A percentile compares a stretch with the other conserved stretches of the same genome.
Evolutionary conservation across 2,113 vertebrate species (phyloP).

Genomic region (Chaenocephalus aceratus): DNA sequence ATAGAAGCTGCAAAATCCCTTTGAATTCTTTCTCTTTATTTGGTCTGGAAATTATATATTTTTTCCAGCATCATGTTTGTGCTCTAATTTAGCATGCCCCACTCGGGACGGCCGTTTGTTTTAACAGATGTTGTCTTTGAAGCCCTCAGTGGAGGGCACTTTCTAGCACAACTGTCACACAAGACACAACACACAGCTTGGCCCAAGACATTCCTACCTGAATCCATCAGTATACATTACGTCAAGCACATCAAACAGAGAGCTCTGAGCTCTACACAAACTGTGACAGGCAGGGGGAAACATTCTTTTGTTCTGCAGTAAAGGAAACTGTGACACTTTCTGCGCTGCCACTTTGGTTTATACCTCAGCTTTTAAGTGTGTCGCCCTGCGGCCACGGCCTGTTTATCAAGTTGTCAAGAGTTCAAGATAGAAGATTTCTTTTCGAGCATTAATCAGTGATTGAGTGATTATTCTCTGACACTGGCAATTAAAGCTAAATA

Average conservation of each 20-base stretch:
- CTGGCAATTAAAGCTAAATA: neutral
- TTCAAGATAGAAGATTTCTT: constrained; percentile 20
- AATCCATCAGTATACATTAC: constrained; percentile 72
- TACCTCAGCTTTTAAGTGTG: constrained; percentile 25
- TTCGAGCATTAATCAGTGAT: neutral
- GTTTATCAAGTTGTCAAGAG: constrained; percentile 1
- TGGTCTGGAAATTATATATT: constrained; percentile 55
- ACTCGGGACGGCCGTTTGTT: constrained; percentile 68
- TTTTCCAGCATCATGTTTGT: constrained; percentile 57
- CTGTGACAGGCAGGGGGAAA: constrained; percentile 65
- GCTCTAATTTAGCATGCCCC: constrained; percentile 56
- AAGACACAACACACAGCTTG: constrained; percentile 56
- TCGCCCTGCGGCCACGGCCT: constrained; percentile 18
- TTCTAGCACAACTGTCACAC: constrained; percentile 71
- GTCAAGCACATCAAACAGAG: constrained; percentile 69
- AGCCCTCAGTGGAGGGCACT: constrained; percentile 73
- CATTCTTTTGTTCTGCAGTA: constrained; percentile 56
- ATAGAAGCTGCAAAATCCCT: constrained; percentile 43
- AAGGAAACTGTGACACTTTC: constrained; percentile 50
- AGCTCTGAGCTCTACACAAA: constrained; percentile 52
- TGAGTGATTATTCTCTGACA: constrained; percentile 19
- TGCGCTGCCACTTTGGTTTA: constrained; percentile 33
- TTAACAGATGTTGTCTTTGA: constrained; percentile 81
- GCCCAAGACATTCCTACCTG: constrained; percentile 65
- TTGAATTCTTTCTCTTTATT: constrained; percentile 69